Base-by-base conservation (phyloP, 2,113 vertebrate species). In the Coptodon rendalli region DNA sequence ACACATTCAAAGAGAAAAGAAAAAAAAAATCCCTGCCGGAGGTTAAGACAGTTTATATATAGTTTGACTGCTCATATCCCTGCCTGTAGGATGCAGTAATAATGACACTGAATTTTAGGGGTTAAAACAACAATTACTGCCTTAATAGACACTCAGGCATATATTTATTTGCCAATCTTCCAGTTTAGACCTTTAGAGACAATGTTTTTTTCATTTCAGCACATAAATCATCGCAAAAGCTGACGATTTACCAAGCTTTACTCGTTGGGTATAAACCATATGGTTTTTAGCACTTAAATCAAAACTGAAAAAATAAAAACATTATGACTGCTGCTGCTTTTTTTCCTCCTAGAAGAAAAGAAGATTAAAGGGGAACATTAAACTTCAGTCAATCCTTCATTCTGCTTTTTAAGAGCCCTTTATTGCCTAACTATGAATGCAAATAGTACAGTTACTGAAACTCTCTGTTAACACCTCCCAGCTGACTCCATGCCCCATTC, bases 401-500 rank as follows among this genome's bases (percentile, higher is more conserved):
- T 59, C 17, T 9, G 9, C 52, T 81, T 81, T 56, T 43, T 45
- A 5, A 50, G 34, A 27, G 12, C 3, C 24, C 76, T 78, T 83
- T n/a, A 29, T 52, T 27, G 24, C 43, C 24, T 5, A 63, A 52
- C 38, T 50, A 76, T 76, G 7, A 7, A n/a, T 5, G 53, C 61
- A 24, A 61, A 89, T 80, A 59, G 79, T 29, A 63, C 10, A 9
- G 38, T 83, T 24, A 73, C 5, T 89, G 59, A 85, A 81, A 22
- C 36, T 73, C 40, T 31, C 8, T 19, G 80, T 43, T 36, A 40
- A 63, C 54, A 31, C 81, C 54, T 68, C 78, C 78, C 87, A 61
- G 85, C 87, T 88, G 81, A 88, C 80, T 89, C 66, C 79, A 85
- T 17, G 9, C 79, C 78, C 48, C 36, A n/a, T 34, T 66, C 86